A percentile compares a stretch with the other conserved stretches of the same genome.
Evolutionary conservation across 2,113 vertebrate species (phyloP).

Genomic region (Mormyrus iriodes): DNA sequence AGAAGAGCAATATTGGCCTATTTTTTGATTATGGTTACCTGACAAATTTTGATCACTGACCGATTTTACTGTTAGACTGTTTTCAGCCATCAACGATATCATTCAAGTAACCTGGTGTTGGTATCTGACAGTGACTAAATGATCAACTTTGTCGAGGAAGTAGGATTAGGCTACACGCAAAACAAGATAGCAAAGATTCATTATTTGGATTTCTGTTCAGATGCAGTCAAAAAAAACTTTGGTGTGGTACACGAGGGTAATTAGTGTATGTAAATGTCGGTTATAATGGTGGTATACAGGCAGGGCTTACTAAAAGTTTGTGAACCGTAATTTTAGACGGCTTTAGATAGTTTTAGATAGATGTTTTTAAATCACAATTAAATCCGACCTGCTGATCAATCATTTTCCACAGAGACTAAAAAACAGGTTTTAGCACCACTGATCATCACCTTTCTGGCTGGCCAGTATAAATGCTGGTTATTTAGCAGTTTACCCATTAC

Average conservation of each 20-base stretch:
- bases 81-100: neutral
- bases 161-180: neutral
- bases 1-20: neutral
- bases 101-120: neutral
- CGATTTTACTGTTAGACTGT: neutral
- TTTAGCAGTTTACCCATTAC: too few relatives aligned
- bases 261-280: neutral
- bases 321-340: neutral
- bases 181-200: neutral
- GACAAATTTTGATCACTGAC: neutral
- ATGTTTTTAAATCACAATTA: neutral
- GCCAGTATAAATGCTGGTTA: too few relatives aligned
- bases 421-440: too few relatives aligned
- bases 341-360: neutral
- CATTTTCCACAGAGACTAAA: neutral
- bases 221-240: neutral
- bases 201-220: neutral
- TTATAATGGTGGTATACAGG: neutral
- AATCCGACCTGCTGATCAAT: neutral
- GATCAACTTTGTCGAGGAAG: neutral
- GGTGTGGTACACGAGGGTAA: neutral
- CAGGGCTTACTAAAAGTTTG: neutral
- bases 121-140: neutral
- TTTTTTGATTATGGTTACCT: neutral
- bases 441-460: too few relatives aligned